Conservation (phyloP, 1,140 invertebrate genomes). For the Aphelinus certus region DNA sequence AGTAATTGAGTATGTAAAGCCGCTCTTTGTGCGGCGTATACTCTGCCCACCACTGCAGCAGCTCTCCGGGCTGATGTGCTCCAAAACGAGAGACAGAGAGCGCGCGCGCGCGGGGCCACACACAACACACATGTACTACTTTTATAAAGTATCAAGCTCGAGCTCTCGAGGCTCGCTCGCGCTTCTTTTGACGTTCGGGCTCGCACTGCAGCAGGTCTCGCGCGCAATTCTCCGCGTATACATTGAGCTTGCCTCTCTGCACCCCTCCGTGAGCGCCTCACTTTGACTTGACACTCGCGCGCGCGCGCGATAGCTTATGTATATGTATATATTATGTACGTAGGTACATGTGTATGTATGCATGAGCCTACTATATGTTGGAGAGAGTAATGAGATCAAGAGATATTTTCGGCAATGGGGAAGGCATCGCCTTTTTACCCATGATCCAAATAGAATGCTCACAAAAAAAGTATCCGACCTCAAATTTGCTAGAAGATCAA, state of each 20-base stretch:
- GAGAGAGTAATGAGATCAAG: slow-evolving; percentile 24
- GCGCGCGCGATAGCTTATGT: neutral
- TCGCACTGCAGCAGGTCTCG: too few relatives aligned
- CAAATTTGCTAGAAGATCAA: too few relatives aligned
- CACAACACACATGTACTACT: neutral
- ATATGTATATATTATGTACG: neutral
- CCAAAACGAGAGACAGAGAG: neutral
- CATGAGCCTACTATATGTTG: too few relatives aligned
- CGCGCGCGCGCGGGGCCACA: neutral
- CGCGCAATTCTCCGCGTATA: too few relatives aligned
- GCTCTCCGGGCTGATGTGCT: neutral
- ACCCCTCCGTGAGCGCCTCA: too few relatives aligned
- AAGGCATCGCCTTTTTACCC: slow-evolving; percentile 13
- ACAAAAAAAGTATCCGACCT: neutral
- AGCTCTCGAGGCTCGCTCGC: neutral
- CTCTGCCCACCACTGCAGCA: too few relatives aligned
- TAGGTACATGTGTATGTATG: neutral
- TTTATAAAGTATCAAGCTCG: neutral
- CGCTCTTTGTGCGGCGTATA: neutral
- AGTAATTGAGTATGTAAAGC: neutral
- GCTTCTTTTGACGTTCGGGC: slow-evolving; percentile 9
- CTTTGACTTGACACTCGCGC: too few relatives aligned
- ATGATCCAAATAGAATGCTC: neutral
- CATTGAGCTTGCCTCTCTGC: neutral
- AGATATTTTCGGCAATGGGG: slow-evolving; percentile 36